phyloP scores from a whole-genome alignment of 2,888 invertebrate genomes.

The Tinea trinotella region DNA sequence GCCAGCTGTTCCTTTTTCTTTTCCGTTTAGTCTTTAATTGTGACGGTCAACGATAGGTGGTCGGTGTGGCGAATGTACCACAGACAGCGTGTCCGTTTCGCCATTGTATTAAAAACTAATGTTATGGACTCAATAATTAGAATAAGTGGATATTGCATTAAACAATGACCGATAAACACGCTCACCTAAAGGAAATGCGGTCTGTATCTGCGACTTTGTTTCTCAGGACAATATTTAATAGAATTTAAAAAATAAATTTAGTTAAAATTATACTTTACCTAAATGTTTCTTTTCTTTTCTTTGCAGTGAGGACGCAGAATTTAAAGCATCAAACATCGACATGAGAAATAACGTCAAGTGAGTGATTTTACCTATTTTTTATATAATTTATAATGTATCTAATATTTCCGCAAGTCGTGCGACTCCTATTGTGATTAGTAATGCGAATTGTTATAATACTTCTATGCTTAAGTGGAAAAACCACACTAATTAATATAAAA shows the following conservation, averaged over 20 bases:
- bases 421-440: too few species aligned
- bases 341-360: constrained; percentile 62
- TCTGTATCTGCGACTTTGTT: constrained; percentile 24
- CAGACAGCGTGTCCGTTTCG: constrained; percentile 23
- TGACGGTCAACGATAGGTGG: constrained; percentile 26
- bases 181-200: constrained; percentile 32
- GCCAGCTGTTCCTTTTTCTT: constrained; percentile 16
- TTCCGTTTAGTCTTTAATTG: constrained; percentile 16
- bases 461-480: too few species aligned
- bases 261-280: not conserved
- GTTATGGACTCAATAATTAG: constrained; percentile 24
- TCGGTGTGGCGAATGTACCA: constrained; percentile 30
- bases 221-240: constrained; percentile 4
- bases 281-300: constrained; percentile 24
- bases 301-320: constrained; percentile 59
- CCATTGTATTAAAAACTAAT: constrained; percentile 34
- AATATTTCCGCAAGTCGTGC: too few species aligned
- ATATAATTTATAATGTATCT: too few species aligned
- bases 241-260: not conserved
- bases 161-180: constrained; percentile 35
- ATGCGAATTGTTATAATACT: too few species aligned
- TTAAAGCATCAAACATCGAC: constrained; percentile 52
- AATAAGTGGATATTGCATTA: constrained; percentile 46
- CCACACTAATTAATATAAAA: too few species aligned
- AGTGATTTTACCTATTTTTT: constrained; percentile 39